phyloP scores from a whole-genome alignment of 2,888 invertebrate genomes.

The Sinotaia quadrata region DNA sequence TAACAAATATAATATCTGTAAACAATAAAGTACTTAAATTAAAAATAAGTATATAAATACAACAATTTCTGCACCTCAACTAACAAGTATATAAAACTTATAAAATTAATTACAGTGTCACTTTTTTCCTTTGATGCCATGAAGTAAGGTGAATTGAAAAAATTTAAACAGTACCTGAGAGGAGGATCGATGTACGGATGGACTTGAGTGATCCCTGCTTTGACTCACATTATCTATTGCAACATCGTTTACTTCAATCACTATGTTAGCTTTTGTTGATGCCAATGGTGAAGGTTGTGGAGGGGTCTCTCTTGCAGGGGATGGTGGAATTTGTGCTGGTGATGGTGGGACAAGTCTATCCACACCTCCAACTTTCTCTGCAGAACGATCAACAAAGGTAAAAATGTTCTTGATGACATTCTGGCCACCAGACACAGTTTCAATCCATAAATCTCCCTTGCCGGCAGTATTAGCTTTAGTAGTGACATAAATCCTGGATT shows the following conservation, averaged over 20 bases:
- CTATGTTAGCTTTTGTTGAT: neutral
- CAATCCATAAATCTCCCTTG: constrained; percentile 63
- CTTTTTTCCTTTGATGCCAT: no score
- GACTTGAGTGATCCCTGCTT: neutral
- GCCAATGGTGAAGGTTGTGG: constrained; percentile 15
- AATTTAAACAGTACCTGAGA: constrained; percentile 5
- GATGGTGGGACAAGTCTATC: constrained; percentile 12
- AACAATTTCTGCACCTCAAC: no score
- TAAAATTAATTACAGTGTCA: no score
- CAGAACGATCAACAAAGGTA: constrained; percentile 49
- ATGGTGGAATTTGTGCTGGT: neutral
- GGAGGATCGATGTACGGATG: constrained; percentile 10
- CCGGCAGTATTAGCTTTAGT: constrained; percentile 63
- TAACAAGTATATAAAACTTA: no score
- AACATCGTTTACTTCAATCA: neutral
- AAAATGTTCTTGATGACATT: constrained; percentile 57
- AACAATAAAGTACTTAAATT: no score
- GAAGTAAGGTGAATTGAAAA: no score
- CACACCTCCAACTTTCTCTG: constrained; percentile 18
- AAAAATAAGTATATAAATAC: no score
- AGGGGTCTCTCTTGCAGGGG: constrained; percentile 1
- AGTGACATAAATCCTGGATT: constrained; percentile 57
- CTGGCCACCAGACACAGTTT: constrained; percentile 67
- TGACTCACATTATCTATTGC: neutral
- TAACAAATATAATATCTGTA: no score